Percentiles rank a stretch among this genome's conserved stretches.
These are phyloP conservation scores for Melikaiella ostensackeni DNA, from an alignment of 2,888 invertebrate genomes.

Conservation along the genomic window DNA sequence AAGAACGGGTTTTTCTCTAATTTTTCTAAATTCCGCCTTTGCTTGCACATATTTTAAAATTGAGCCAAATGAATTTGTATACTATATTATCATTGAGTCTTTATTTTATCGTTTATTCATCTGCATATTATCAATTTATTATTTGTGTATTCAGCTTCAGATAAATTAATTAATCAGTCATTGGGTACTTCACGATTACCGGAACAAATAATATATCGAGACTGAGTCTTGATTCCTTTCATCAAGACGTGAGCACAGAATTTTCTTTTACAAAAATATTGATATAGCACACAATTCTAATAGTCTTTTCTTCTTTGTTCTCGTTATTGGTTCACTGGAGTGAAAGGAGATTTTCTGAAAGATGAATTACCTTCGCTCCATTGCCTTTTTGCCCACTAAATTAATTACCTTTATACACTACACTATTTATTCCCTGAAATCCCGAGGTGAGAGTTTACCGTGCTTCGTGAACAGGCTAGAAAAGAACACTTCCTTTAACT, in stretches of 20 bases:
- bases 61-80: too few species aligned
- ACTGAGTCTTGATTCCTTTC: too few species aligned
- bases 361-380: conserved; percentile 64
- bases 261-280: not conserved
- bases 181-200: too few species aligned
- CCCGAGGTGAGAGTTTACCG: conserved; percentile 44
- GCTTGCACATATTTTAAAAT: too few species aligned
- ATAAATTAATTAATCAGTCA: too few species aligned
- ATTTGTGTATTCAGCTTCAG: too few species aligned
- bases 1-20: too few species aligned
- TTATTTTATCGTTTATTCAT: too few species aligned
- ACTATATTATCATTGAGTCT: too few species aligned
- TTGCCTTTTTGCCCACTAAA: conserved; percentile 66
- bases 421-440: conserved; percentile 49
- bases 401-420: conserved; percentile 62
- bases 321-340: conserved; percentile 3
- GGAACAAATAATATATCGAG: too few species aligned
- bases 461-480: conserved; percentile 43
- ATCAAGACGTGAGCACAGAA: not conserved
- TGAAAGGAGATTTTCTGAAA: conserved; percentile 43
- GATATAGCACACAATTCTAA: not conserved
- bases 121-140: too few species aligned
- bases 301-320: not conserved
- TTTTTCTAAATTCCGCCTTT: too few species aligned
- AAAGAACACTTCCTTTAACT: conserved; percentile 44